These are phyloP conservation scores for Platycheirus rosarum DNA, from an alignment of 2,888 invertebrate species.

Conservation along the genomic window DNA sequence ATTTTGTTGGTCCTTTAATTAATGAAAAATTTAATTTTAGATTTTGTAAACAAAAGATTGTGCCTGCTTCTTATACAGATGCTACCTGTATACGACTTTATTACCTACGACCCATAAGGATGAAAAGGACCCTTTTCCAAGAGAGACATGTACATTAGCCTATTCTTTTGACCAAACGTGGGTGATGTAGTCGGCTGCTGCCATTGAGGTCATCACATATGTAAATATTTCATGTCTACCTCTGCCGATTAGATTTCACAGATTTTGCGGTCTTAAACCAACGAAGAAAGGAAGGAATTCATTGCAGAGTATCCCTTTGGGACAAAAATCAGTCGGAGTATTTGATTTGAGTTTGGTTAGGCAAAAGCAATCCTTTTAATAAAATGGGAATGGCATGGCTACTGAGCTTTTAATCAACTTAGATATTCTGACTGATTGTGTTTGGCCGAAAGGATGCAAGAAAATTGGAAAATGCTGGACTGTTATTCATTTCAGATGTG, in stretches of 20 bases:
- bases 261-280: slow-evolving; percentile 15
- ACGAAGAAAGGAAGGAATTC: slow-evolving; percentile 18
- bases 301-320: slow-evolving; percentile 11
- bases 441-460: background rate
- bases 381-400: background rate
- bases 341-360: slow-evolving; percentile 25
- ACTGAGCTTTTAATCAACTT: slow-evolving; percentile 37
- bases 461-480: background rate
- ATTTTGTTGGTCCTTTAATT: slow-evolving; percentile 47
- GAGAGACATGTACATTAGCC: background rate
- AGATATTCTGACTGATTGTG: slow-evolving; percentile 17
- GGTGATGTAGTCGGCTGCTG: background rate
- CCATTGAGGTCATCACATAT: slow-evolving; percentile 21
- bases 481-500: too few relatives aligned
- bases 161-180: background rate
- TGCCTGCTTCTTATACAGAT: background rate
- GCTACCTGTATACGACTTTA: background rate
- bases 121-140: background rate
- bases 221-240: slow-evolving; percentile 21
- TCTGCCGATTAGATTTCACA: slow-evolving; percentile 9
- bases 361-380: background rate
- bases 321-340: slow-evolving; percentile 23
- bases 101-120: slow-evolving; percentile 14
- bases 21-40: slow-evolving; percentile 65
- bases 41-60: slow-evolving; percentile 39